Evolutionary conservation across 2,113 vertebrate species (phyloP), one percentile per base, ranked within the genome.

Genomic region (Microcebus ravelobensis): DNA sequence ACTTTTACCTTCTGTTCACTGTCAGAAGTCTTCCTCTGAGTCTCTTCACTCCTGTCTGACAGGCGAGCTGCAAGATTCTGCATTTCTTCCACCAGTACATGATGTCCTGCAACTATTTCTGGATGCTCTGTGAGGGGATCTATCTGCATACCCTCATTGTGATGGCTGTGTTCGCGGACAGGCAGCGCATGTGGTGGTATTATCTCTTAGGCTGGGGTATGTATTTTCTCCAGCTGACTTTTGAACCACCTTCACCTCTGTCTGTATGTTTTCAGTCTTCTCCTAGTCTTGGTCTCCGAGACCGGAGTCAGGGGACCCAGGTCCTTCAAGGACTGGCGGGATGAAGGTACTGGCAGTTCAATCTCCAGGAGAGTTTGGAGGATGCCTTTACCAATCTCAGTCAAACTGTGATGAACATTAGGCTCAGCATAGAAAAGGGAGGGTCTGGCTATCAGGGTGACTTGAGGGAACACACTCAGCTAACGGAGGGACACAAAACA

Each of bases 111-210:
- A 99, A 99, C 93, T 99, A 99, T 85, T 99, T 99, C 98, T 99
- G 99, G 99, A 99, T 99, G 99, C 99, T 99, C 6, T 99, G 99
- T 0, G 99, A 99, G 96, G 99, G 99, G 67, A 99, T 99, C 97
- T 99, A 99, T 94, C 99, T 99, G 57, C 99, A 99, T 97, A 99
- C 99, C 0, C 98, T 99, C 96, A 99, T 99, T 0, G 99, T 99
- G 96, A 99, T 99, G 97, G 98, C 99, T 0, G 99, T 99, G 87
- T 99, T 99, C 88, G 99, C 99, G 0, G 99, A 99, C 91, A 99
- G 99, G 21, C 99, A 99, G 79, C 99, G 98, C 39, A 96, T 99
- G 96, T 99, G 99, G 86, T 99, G 99, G 99, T 99, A 99, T 98
- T 99, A 99, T 97, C 99, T 99, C 36, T 97, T 99, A 79, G 99